A percentile compares a stretch with the other conserved stretches of the same genome.
Evolutionary conservation across 2,888 invertebrate species (phyloP).

Genomic region (Hyposoter dolosus): DNA sequence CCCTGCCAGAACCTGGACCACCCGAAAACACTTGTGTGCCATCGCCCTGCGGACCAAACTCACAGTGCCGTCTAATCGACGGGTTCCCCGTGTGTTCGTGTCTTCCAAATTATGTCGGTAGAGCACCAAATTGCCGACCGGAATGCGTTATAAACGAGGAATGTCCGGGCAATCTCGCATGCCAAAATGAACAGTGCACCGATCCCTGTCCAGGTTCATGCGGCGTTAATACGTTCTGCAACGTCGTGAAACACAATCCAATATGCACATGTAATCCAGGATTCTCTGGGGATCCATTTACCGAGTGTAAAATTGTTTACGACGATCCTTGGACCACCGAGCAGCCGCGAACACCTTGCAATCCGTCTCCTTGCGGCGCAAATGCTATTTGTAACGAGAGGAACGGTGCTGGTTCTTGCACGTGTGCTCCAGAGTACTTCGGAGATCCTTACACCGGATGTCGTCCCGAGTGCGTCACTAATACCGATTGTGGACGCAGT

Average conservation of each 20-base stretch:
- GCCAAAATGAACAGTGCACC: conserved; percentile 92
- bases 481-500: conserved; percentile 91
- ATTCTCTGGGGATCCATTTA: conserved; percentile 94
- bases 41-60: conserved; percentile 94
- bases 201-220: conserved; percentile 95
- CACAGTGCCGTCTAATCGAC: conserved; percentile 92
- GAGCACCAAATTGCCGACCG: conserved; percentile 94
- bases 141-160: conserved; percentile 94
- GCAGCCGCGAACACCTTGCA: conserved; percentile 91
- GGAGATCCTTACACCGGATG: conserved; percentile 96
- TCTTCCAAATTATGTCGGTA: conserved; percentile 91
- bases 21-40: conserved; percentile 91
- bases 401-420: conserved; percentile 93
- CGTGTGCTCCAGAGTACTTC: conserved; percentile 92
- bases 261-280: conserved; percentile 92
- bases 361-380: conserved; percentile 94
- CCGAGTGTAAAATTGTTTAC: conserved; percentile 87
- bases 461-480: conserved; percentile 93
- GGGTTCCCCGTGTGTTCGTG: conserved; percentile 93
- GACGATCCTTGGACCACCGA: conserved; percentile 86
- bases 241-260: conserved; percentile 93
- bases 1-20: conserved; percentile 81
- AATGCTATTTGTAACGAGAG: conserved; percentile 94
- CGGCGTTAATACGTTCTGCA: conserved; percentile 91
- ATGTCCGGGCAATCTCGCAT: conserved; percentile 93